Percentiles rank a stretch among this genome's conserved stretches.
phyloP scores from a whole-genome alignment of 2,888 invertebrate genomes.

The Trisateles emortualis region DNA sequence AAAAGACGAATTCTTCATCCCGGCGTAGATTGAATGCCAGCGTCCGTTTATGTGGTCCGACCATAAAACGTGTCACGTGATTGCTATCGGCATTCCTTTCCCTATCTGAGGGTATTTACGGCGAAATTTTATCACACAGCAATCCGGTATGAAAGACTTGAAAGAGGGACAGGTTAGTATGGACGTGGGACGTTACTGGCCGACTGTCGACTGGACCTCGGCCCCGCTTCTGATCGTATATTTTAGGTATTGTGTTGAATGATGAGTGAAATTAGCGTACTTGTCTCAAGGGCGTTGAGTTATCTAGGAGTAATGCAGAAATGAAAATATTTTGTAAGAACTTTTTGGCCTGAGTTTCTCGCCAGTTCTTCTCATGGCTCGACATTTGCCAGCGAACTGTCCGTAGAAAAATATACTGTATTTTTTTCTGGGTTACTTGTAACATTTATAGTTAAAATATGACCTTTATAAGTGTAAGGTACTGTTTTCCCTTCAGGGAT shows the following conservation, averaged over 20 bases:
- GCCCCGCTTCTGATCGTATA: conserved; percentile 24
- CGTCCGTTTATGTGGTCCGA: conserved; percentile 49
- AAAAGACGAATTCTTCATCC: conserved; percentile 38
- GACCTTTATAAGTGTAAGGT: too few relatives aligned
- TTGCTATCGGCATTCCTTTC: conserved; percentile 64
- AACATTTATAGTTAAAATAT: too few relatives aligned
- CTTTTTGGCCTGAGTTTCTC: too few relatives aligned
- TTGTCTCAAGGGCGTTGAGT: conserved; percentile 29
- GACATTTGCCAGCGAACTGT: too few relatives aligned
- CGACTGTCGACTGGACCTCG: conserved; percentile 20
- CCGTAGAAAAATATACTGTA: too few relatives aligned
- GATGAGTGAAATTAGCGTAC: conserved; percentile 27
- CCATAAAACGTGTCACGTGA: conserved; percentile 62
- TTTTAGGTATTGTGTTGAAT: conserved; percentile 19
- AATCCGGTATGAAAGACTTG: conserved; percentile 52
- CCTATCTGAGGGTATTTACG: conserved; percentile 63
- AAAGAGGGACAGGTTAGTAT: conserved; percentile 52
- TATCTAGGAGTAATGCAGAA: background rate
- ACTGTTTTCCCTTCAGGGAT: too few relatives aligned
- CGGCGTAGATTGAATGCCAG: conserved; percentile 50
- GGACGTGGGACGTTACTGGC: conserved; percentile 57
- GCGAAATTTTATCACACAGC: conserved; percentile 65
- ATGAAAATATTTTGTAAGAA: too few relatives aligned
- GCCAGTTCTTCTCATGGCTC: too few relatives aligned
- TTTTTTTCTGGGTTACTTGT: too few relatives aligned